Base-by-base conservation (phyloP, 2,888 invertebrate species). In the Athalia rosae region DNA sequence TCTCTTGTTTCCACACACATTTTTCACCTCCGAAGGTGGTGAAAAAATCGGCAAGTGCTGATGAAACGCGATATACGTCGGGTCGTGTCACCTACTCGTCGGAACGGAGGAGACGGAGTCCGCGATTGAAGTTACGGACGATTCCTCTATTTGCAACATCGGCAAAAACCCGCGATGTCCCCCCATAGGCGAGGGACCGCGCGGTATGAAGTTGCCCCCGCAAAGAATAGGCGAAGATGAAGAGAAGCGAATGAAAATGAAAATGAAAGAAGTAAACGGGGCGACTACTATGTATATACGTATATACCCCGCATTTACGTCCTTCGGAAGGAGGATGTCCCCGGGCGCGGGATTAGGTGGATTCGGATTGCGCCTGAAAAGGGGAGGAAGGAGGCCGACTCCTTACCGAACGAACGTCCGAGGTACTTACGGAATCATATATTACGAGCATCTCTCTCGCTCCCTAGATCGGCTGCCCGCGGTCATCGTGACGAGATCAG, bases 291-390 rank as follows among this genome's bases (percentile, higher is more conserved):
- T n/a, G 28, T 28, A 28, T 28, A n/a, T 28, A 2, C 28, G n/a
- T n/a, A n/a, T 28, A 28, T 28, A 28, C 28, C 28, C 28, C 28
- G 48, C 28, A n/a, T n/a, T n/a, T 67, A 56, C 13, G 53, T 58
- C 41, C 47, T 47, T 48, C 69, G 67, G 69, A 15, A 50, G 67
- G 48, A 45, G 28, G 47, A 77, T 69, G 77, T 77, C 67, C 61
- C 61, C 47, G 28, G 28, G n/a, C n/a, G n/a, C 48, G 69, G 77
- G 77, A 77, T 77, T 77, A 77, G 77, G 77, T 28, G 77, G 15
- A 61, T 59, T 58, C 77, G 61, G 77, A 77, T 77, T 77, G 61
- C 69, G 77, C 41, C 50, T 77, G 69, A 77, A 69, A 28, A 76
- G 53, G 66, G 58, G 58, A 71, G 58, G 41, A 53, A 66, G 58